phyloP scores from a whole-genome alignment of 2,888 invertebrate species.

The Ctena decussata region DNA sequence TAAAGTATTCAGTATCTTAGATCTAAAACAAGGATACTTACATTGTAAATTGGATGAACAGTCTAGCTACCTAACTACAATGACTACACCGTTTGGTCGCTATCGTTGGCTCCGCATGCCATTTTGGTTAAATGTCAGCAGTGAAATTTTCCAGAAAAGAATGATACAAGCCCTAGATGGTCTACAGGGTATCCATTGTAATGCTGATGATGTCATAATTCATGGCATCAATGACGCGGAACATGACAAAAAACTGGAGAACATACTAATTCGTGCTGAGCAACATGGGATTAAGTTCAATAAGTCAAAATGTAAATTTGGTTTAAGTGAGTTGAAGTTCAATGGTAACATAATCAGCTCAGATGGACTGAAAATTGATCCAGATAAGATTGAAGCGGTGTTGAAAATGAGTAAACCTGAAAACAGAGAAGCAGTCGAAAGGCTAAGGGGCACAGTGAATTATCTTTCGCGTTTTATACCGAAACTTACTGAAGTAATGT shows the following conservation, averaged over 20 bases:
- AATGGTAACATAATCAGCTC: conserved; percentile 43
- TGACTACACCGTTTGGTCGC: conserved; percentile 64
- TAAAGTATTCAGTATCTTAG: conserved; percentile 60
- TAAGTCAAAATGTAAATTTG: background rate
- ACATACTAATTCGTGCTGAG: background rate
- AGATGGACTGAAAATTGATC: conserved; percentile 51
- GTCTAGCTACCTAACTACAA: conserved; percentile 63
- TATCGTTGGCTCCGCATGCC: conserved; percentile 66
- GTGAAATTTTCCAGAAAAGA: conserved; percentile 63
- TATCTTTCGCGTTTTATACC: conserved; percentile 66
- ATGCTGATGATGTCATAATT: conserved; percentile 68
- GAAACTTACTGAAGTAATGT: conserved; percentile 50
- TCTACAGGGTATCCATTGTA: conserved; percentile 49
- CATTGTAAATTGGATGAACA: conserved; percentile 60
- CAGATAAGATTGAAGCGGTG: conserved; percentile 55
- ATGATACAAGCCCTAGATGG: conserved; percentile 62
- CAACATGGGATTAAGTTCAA: background rate
- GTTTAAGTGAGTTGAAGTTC: background rate
- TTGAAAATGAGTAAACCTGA: conserved; percentile 54
- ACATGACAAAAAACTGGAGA: background rate
- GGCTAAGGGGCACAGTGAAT: conserved; percentile 58
- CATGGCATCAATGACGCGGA: conserved; percentile 28
- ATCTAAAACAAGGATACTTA: conserved; percentile 61
- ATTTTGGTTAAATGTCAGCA: conserved; percentile 59
- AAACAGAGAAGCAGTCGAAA: conserved; percentile 39